A percentile compares a stretch with the other conserved stretches of the same genome.
Evolutionary conservation across 2,888 invertebrate genomes (phyloP).

Genomic region (Campoplex nolae): DNA sequence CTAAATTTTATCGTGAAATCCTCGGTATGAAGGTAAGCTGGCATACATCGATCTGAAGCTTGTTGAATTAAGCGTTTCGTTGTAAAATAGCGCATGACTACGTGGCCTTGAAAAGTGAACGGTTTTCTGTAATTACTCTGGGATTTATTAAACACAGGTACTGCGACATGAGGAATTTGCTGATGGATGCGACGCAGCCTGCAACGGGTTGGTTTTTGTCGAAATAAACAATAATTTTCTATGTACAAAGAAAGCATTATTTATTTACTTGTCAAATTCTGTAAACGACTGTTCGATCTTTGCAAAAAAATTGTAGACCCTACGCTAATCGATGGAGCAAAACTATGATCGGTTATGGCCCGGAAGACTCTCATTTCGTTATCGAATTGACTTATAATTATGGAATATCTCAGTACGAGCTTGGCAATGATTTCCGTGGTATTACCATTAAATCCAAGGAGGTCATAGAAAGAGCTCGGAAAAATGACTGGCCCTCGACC

Average conservation of each 20-base stretch:
- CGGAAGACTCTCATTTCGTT: constrained; percentile 97
- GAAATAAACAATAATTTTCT: neutral
- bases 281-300: constrained; percentile 1
- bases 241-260: neutral
- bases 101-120: constrained; percentile 64
- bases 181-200: constrained; percentile 98
- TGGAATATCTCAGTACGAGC: constrained; percentile 93
- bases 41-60: constrained; percentile 13
- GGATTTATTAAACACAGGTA: constrained; percentile 86
- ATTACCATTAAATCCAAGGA: constrained; percentile 93
- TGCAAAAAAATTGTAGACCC: constrained; percentile 87
- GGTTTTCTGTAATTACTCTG: constrained; percentile 17
- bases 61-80: constrained; percentile 18
- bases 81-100: neutral
- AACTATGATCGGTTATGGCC: constrained; percentile 99
- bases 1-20: constrained; percentile 94
- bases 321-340: constrained; percentile 99
- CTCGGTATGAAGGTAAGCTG: constrained; percentile 96
- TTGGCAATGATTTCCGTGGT: constrained; percentile 96
- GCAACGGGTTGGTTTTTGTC: constrained; percentile 93
- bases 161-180: constrained; percentile 98
- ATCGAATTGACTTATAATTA: constrained; percentile 99
- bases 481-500: constrained; percentile 90
- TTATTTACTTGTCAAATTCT: neutral
- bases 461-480: constrained; percentile 90